phyloP scores from a whole-genome alignment of 2,888 invertebrate species.

The Hemistola chrysoprasaria region DNA sequence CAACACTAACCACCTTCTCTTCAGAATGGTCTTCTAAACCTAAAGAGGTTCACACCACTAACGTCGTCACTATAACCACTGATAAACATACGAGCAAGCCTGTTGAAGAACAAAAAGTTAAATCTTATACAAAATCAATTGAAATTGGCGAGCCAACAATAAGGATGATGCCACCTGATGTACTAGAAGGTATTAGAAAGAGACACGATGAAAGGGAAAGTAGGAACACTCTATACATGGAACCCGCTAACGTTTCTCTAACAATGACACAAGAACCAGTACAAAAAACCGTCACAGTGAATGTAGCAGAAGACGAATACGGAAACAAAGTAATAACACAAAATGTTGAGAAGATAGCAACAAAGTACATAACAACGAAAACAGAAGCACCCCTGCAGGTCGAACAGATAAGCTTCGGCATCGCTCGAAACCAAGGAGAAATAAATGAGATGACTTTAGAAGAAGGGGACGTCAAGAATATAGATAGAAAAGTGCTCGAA shows the following conservation, averaged over 20 bases:
- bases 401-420: slow-evolving; percentile 73
- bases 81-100: slow-evolving; percentile 64
- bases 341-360: slow-evolving; percentile 70
- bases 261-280: slow-evolving; percentile 76
- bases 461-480: slow-evolving; percentile 68
- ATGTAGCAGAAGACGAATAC: slow-evolving; percentile 73
- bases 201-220: slow-evolving; percentile 60
- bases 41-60: slow-evolving; percentile 51
- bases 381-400: slow-evolving; percentile 72
- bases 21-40: slow-evolving; percentile 61
- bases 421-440: slow-evolving; percentile 63
- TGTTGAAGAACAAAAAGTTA: slow-evolving; percentile 52
- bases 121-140: slow-evolving; percentile 75
- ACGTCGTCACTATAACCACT: slow-evolving; percentile 72
- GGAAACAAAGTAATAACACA: slow-evolving; percentile 77
- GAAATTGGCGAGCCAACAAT: slow-evolving; percentile 69
- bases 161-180: slow-evolving; percentile 69
- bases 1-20: slow-evolving; percentile 48
- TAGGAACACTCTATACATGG: slow-evolving; percentile 66
- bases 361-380: slow-evolving; percentile 65
- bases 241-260: slow-evolving; percentile 67
- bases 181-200: slow-evolving; percentile 67
- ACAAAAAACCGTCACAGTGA: slow-evolving; percentile 76
- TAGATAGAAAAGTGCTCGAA: slow-evolving; percentile 66
- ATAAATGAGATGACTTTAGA: slow-evolving; percentile 64